Evolutionary conservation across 2,113 vertebrate species (phyloP), one percentile per base, ranked within the genome.

Genomic region (Pheucticus melanocephalus): DNA sequence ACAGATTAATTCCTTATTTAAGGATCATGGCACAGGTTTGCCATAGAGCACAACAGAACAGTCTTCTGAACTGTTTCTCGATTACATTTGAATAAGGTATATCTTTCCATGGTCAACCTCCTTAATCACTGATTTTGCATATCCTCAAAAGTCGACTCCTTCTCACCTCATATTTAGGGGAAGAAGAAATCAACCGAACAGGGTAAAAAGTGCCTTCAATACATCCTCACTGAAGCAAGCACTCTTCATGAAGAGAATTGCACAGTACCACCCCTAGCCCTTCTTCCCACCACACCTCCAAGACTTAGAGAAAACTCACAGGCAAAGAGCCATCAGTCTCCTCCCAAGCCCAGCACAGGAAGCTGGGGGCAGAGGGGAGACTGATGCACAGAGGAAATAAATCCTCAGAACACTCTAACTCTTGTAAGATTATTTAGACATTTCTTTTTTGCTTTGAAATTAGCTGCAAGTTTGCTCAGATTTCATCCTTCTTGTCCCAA

Each of bases 221-320:
- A 50, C 33, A 44, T 21, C 16, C 27, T 73, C 23, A 28, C 3
- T 6, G 30, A 24, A 73, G 25, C 11, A 88, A 80, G 27, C 12
- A 22, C 15, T 66, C 71, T 69, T 61, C 24, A 6, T 21, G 47
- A 92, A 68, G 13, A 54, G 9, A 80, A 73, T 42, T 81, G 20
- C 8, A 5, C 7, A 44, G 13, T 17, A 69, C 6, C 25, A 60
- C 4, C 48, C 5, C 1, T 23, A 50, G 6, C 0, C 30, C 6
- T 20, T 75, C 25, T 69, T n/a, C 19, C 35, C 6, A 4, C 8
- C 15, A 42, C 16, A 51, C 10, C 16, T 16, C n/a, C 1, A 0
- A n/a, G 22, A 28, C 27, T 30, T 69, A 61, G 0, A 9, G 64
- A 83, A 95, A 81, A 54, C 8, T 70, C 39, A 27, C 20, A 77